Percentiles rank a stretch among this genome's conserved stretches.
These are phyloP conservation scores for Drosophila pruinosa DNA, from an alignment of 1,140 invertebrate species.

Conservation along the genomic window DNA sequence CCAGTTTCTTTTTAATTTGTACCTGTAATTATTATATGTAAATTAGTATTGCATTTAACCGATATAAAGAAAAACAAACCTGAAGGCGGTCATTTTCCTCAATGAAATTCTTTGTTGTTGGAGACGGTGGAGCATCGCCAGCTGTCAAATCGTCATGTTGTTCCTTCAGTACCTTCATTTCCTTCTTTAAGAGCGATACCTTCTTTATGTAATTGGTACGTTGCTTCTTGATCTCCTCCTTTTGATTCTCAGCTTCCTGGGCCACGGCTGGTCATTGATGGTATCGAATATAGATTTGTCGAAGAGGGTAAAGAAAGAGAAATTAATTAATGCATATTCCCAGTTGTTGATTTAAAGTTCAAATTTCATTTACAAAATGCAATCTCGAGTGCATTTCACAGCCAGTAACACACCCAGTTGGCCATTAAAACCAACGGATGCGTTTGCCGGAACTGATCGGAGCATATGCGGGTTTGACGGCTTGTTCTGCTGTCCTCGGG, in stretches of 20 bases:
- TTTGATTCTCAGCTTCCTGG: conserved; percentile 91
- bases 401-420: conserved; percentile 58
- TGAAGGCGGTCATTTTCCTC: conserved; percentile 92
- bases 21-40: conserved; percentile 83
- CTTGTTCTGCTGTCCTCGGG: conserved; percentile 17
- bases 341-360: conserved; percentile 48
- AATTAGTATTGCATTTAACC: neutral
- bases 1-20: conserved; percentile 92
- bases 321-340: conserved; percentile 44
- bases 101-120: conserved; percentile 88
- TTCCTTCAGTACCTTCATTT: conserved; percentile 89
- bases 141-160: conserved; percentile 88
- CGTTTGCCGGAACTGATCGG: conserved; percentile 54
- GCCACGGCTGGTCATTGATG: conserved; percentile 86
- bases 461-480: conserved; percentile 30
- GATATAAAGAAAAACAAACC: conserved; percentile 83
- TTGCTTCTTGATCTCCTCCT: conserved; percentile 89
- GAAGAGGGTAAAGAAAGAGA: conserved; percentile 43
- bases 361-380: conserved; percentile 81
- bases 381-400: conserved; percentile 75
- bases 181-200: conserved; percentile 87
- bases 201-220: conserved; percentile 91
- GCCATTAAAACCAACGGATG: conserved; percentile 44
- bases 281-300: conserved; percentile 11
- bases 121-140: conserved; percentile 85